Evolutionary conservation across 2,113 vertebrate species (phyloP).

Genomic region (Diadophis punctatus): DNA sequence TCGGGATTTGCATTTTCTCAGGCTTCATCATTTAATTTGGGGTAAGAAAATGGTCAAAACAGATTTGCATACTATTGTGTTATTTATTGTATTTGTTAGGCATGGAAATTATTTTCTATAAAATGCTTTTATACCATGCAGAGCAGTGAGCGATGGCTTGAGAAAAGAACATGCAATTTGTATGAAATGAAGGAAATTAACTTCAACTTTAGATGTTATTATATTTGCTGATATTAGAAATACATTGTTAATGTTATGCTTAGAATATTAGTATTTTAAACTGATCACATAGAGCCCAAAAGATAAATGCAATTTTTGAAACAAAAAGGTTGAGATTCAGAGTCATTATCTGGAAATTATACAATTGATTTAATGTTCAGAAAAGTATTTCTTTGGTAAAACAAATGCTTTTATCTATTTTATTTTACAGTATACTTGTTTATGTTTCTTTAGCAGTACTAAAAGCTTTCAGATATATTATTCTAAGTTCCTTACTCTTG

Average conservation of each 20-base stretch:
- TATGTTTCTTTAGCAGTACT: neutral
- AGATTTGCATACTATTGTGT: neutral
- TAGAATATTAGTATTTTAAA: neutral
- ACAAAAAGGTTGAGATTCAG: neutral
- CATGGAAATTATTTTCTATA: neutral
- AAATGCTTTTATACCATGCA: neutral
- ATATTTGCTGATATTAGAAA: neutral
- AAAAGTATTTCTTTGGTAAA: neutral
- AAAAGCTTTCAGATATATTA: conserved; percentile 13
- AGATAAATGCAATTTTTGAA: neutral
- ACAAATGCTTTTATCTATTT: neutral
- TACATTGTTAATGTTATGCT: conserved; percentile 15
- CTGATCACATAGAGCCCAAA: neutral
- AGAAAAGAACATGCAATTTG: neutral
- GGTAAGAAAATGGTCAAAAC: conserved; percentile 69
- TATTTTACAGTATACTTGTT: neutral
- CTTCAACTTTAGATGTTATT: neutral
- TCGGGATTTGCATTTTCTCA: conserved; percentile 78
- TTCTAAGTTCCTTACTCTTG: conserved; percentile 47
- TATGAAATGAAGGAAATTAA: neutral
- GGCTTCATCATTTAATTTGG: conserved; percentile 74
- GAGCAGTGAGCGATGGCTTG: neutral
- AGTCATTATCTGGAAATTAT: neutral
- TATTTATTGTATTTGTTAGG: neutral
- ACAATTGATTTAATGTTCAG: neutral